phyloP scores from a whole-genome alignment of 2,113 vertebrate species.

The Saccopteryx bilineata region DNA sequence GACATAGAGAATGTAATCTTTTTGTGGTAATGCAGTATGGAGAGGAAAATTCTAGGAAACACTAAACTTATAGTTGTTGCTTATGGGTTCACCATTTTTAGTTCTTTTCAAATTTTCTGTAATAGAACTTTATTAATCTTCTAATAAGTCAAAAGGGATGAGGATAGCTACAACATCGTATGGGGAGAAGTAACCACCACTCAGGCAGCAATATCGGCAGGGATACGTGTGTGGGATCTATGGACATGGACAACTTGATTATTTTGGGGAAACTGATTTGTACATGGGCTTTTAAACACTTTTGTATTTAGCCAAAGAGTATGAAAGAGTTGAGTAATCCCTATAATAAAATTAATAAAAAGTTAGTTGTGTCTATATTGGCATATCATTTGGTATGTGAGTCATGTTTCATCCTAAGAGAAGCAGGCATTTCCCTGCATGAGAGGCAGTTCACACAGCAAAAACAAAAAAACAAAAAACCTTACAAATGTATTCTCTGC shows the following conservation, averaged over 20 bases:
- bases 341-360: constrained; percentile 5
- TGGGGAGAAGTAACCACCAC: not conserved
- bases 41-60: not conserved
- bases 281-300: not conserved
- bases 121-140: not conserved
- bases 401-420: not conserved
- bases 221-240: not conserved
- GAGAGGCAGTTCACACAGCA: not conserved
- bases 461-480: not conserved
- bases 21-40: not conserved
- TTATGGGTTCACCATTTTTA: not conserved
- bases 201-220: not conserved
- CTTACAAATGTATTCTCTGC: not conserved
- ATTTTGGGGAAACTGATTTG: not conserved
- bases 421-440: not conserved
- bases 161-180: not conserved
- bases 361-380: not conserved
- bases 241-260: not conserved
- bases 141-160: not conserved
- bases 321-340: not conserved
- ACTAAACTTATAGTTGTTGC: not conserved
- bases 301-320: not conserved
- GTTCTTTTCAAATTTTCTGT: not conserved
- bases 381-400: not conserved
- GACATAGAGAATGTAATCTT: not conserved